A percentile compares a stretch with the other conserved stretches of the same genome.
Evolutionary conservation across 2,888 invertebrate genomes (phyloP).

Genomic region (Drosophila macrospina): DNA sequence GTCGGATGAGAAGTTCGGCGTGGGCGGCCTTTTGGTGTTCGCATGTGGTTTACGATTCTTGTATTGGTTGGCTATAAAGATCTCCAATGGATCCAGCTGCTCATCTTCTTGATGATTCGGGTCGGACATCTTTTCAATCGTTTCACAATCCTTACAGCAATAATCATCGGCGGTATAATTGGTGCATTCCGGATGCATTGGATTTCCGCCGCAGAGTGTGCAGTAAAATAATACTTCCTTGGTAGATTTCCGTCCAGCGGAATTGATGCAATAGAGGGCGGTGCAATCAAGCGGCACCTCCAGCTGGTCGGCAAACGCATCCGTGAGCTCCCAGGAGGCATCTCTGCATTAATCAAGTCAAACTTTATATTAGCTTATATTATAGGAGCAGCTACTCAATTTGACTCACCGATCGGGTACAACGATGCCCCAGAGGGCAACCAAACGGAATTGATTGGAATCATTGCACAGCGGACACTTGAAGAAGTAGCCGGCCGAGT

Average conservation of each 20-base stretch:
- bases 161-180: not conserved
- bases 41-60: not conserved
- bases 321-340: conserved; percentile 92
- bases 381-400: not conserved
- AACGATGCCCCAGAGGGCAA: conserved; percentile 88
- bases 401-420: conserved; percentile 90
- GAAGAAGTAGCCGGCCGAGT: conserved; percentile 92
- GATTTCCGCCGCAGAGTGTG: conserved; percentile 77
- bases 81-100: conserved; percentile 2
- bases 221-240: conserved; percentile 61
- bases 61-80: not conserved
- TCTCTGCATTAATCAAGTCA: conserved; percentile 86
- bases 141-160: conserved; percentile 34
- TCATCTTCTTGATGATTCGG: not conserved
- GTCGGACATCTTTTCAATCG: not conserved
- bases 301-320: conserved; percentile 91
- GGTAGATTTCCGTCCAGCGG: conserved; percentile 85
- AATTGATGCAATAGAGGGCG: conserved; percentile 87
- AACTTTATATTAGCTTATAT: not conserved
- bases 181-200: conserved; percentile 40
- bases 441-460: conserved; percentile 86
- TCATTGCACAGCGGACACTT: conserved; percentile 94
- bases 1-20: not conserved
- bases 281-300: conserved; percentile 87
- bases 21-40: not conserved